Conservation (phyloP, 2,888 invertebrate species). For the Trypoxylon attenuatum region DNA sequence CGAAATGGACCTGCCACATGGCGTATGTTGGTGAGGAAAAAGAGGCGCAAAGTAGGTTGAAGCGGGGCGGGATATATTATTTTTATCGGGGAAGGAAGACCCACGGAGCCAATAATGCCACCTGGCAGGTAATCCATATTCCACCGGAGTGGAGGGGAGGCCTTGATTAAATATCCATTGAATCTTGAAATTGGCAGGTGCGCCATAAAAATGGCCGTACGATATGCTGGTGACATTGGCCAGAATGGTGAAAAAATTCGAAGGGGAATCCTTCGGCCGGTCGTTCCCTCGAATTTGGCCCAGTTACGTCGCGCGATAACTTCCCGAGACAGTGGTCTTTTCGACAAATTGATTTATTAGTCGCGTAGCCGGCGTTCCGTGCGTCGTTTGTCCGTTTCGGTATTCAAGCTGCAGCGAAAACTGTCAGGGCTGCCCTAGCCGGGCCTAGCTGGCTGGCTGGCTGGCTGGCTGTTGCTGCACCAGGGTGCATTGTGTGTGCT, state of each 20-base stretch:
- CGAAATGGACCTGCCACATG: neutral
- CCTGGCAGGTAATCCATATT: slow-evolving; percentile 11
- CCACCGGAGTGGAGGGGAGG: slow-evolving; percentile 3
- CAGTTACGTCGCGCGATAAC: slow-evolving; percentile 3
- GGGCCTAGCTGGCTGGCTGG: slow-evolving; percentile 25
- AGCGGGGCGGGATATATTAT: slow-evolving; percentile 28
- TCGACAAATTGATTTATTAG: slow-evolving; percentile 49
- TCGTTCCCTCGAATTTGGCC: neutral
- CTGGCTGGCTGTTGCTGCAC: slow-evolving; percentile 41
- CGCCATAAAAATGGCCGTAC: no score
- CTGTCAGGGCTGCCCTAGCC: slow-evolving; percentile 38
- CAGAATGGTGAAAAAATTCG: neutral
- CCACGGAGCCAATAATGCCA: slow-evolving; percentile 13
- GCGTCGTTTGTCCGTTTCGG: slow-evolving; percentile 36
- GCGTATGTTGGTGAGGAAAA: slow-evolving; percentile 45
- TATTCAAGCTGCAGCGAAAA: slow-evolving; percentile 47
- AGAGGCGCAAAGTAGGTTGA: slow-evolving; percentile 27
- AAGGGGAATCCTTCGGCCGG: neutral
- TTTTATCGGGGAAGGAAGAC: slow-evolving; percentile 22
- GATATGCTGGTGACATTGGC: no score
- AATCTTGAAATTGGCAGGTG: neutral
- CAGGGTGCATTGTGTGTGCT: slow-evolving; percentile 60
- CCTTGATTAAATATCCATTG: slow-evolving; percentile 39
- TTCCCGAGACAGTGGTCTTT: slow-evolving; percentile 7
- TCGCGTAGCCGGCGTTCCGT: slow-evolving; percentile 29